phyloP scores from a whole-genome alignment of 1,140 invertebrate species.

The Zaprionus ghesquierei region DNA sequence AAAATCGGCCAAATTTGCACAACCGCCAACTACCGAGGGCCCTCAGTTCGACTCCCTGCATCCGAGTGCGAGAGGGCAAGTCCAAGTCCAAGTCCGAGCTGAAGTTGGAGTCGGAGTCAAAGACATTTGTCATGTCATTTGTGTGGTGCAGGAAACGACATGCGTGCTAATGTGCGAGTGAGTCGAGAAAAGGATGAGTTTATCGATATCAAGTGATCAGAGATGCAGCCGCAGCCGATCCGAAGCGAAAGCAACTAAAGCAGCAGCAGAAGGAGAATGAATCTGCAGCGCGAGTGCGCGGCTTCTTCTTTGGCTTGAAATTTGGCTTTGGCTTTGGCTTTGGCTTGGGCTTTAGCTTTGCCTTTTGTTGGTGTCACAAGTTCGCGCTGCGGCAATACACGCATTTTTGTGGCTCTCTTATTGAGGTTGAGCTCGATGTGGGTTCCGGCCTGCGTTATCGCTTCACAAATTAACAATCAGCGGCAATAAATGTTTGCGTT shows the following conservation, averaged over 20 bases:
- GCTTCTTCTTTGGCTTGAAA: neutral
- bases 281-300: neutral
- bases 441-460: conserved; percentile 65
- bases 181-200: conserved; percentile 62
- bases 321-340: neutral
- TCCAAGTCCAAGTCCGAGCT: neutral
- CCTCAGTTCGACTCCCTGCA: neutral
- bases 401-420: conserved; percentile 42
- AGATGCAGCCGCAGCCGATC: conserved; percentile 7
- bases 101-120: conserved; percentile 31
- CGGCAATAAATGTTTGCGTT: conserved; percentile 80
- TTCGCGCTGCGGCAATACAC: conserved; percentile 50
- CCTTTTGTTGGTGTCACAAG: conserved; percentile 63
- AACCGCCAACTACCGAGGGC: neutral
- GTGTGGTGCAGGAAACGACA: conserved; percentile 71
- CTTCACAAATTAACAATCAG: conserved; percentile 82
- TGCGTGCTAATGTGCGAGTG: conserved; percentile 63
- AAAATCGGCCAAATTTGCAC: neutral
- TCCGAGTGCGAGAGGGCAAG: neutral
- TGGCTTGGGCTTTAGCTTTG: neutral
- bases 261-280: neutral
- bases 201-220: conserved; percentile 64
- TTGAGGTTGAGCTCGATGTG: conserved; percentile 46
- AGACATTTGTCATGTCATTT: conserved; percentile 82
- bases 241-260: neutral